Percentiles rank a stretch among this genome's conserved stretches.
Conservation (phyloP, 2,797 vertebrate genomes). For the Ptychobarbus kaznakovi region DNA sequence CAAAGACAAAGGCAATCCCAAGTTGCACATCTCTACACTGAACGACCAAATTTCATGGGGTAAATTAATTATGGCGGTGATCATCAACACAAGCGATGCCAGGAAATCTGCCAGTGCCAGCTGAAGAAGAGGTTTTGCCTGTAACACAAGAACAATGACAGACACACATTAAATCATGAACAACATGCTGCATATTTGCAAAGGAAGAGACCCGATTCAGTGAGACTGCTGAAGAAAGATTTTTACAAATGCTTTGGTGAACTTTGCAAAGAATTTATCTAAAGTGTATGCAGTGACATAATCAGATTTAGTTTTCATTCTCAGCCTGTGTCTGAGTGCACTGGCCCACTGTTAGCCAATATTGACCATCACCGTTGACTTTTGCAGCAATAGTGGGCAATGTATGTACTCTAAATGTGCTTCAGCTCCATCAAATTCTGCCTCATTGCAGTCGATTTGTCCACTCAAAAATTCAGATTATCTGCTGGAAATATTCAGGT, state of each 20-base stretch:
- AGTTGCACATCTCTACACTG: conserved; percentile 67
- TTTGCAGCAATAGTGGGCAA: conserved; percentile 1
- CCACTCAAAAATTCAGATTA: not conserved
- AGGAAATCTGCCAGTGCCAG: conserved; percentile 82
- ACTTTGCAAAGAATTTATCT: not conserved
- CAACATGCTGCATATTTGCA: not conserved
- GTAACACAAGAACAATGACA: conserved; percentile 43
- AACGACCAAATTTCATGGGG: conserved; percentile 15
- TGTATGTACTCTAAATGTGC: conserved; percentile 5
- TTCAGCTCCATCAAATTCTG: not conserved
- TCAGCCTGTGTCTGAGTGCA: not conserved
- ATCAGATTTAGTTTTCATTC: not conserved
- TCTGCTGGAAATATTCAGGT: not conserved
- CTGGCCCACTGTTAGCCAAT: conserved; percentile 6
- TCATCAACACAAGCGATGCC: conserved; percentile 74
- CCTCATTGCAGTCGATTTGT: not conserved
- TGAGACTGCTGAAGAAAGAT: not conserved
- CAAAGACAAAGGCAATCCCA: conserved; percentile 76
- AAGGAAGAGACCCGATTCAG: not conserved
- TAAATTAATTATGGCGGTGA: conserved; percentile 70
- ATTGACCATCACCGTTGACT: conserved; percentile 30
- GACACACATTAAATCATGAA: not conserved
- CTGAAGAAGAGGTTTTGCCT: conserved; percentile 81
- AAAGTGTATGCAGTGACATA: not conserved
- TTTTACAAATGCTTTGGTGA: not conserved